phyloP scores from a whole-genome alignment of 2,113 vertebrate species.

The Lates calcarifer region DNA sequence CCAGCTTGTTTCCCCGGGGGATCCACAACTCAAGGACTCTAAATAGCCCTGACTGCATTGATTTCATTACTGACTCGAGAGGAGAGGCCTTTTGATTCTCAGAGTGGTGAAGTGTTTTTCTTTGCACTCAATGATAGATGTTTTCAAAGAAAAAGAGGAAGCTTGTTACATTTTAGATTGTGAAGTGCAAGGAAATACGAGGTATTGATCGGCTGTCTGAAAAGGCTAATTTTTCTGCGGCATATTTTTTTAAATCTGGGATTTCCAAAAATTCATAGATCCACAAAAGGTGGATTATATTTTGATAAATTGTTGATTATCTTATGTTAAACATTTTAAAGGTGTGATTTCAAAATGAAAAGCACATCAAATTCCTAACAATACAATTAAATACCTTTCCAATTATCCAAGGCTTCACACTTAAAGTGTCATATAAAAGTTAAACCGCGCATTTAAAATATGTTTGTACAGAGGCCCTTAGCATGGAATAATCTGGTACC shows the following conservation, averaged over 20 bases:
- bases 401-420: background rate
- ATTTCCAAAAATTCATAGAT: conserved; percentile 16
- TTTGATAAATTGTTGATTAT: background rate
- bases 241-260: conserved; percentile 16
- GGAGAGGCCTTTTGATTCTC: conserved; percentile 24
- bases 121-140: conserved; percentile 31
- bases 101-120: conserved; percentile 2
- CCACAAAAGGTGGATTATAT: background rate
- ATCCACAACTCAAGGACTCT: conserved; percentile 41
- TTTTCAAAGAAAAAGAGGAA: conserved; percentile 23
- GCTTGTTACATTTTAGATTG: conserved; percentile 1
- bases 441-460: conserved; percentile 10
- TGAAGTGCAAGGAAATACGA: conserved; percentile 22
- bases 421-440: background rate
- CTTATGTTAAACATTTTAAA: background rate
- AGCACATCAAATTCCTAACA: background rate
- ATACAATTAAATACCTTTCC: background rate
- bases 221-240: background rate
- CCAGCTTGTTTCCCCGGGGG: background rate
- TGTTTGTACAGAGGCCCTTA: background rate
- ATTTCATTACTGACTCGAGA: conserved; percentile 51
- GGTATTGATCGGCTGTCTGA: background rate
- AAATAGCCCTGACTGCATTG: conserved; percentile 38
- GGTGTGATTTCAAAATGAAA: background rate
- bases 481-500: conserved; percentile 51